Base-by-base conservation (phyloP, 1,140 invertebrate genomes). In the Habropoda laboriosa region DNA sequence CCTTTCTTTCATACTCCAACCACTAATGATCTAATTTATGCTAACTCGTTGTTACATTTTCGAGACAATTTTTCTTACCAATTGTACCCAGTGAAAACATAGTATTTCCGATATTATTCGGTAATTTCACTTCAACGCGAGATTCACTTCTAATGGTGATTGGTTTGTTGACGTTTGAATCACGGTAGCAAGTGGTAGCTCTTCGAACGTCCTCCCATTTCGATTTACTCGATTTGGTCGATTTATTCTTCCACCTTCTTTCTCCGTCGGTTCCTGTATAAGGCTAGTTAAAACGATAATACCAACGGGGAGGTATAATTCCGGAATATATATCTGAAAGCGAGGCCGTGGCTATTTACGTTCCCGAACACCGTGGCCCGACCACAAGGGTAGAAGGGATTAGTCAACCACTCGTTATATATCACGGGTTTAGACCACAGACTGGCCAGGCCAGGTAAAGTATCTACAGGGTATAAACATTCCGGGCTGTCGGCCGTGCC, bases 351-450 rank as follows among this genome's bases (percentile, higher is more conserved):
- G 68, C 81, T 74, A 81, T 76, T 87, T 70, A 83, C 81, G 81
- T 82, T 47, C 42, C 12, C 38, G 71, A 79, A 74, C 61, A 53
- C 32, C 27, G 53, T 70, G n/a, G 51, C 49, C 74, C 55, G 76
- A 74, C 64, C 85, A 60, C 70, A 76, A 79, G 67, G 57, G 80
- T 83, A 72, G 82, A 86, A 89, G 80, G 87, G 88, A 91, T 91
- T 90, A 91, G 88, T 89, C 86, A 87, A 87, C 80, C 86, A 84
- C 85, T 79, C 86, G 84, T 87, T 86, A 90, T 91, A 91, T 91
- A 91, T 91, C 89, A 90, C 84, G 53, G 71, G 66, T 42, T 81
- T 81, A 86, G 73, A 73, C 78, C 82, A 73, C 82, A 86, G 68
- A 49, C 24, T 61, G 40, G 51, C 76, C 55, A n/a, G 42, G 82